Percentiles rank a stretch among this genome's conserved stretches.
These are phyloP conservation scores for Dryoscopus gambensis DNA, from an alignment of 2,113 vertebrate species.

Conservation along the genomic window DNA sequence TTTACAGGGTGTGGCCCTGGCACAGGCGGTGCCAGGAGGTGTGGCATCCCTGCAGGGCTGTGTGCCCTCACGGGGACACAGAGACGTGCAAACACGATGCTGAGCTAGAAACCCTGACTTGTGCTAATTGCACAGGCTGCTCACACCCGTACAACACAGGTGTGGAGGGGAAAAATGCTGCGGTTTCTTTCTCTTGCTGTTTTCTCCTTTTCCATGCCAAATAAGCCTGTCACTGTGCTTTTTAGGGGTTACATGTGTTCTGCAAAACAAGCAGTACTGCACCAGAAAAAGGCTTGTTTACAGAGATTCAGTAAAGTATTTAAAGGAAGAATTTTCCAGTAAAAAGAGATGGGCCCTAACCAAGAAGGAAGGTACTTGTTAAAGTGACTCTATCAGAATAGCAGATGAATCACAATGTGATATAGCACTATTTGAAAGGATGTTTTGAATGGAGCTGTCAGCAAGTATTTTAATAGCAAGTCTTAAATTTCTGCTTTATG, in stretches of 20 bases:
- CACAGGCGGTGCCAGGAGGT: neutral
- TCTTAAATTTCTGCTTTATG: conserved; percentile 54
- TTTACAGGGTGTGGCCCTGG: neutral
- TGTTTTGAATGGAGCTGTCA: conserved; percentile 59
- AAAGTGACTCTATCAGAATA: neutral
- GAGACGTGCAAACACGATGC: accelerated
- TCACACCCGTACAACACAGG: accelerated
- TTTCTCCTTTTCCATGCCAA: neutral
- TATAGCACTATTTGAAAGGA: conserved; percentile 32
- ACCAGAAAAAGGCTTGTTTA: neutral
- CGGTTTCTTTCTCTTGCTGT: neutral
- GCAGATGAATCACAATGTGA: conserved; percentile 22
- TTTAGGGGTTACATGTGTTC: neutral
- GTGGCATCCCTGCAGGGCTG: neutral
- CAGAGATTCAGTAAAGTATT: neutral
- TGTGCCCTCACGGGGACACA: neutral
- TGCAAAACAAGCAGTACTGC: neutral
- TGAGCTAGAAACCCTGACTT: neutral
- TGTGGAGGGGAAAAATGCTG: neutral
- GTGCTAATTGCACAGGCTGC: neutral
- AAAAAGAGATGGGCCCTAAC: neutral
- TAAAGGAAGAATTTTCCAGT: conserved; percentile 25
- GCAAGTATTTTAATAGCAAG: conserved; percentile 54
- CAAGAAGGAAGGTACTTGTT: conserved; percentile 16
- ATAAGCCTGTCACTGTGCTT: neutral